Percentiles rank a stretch among this genome's conserved stretches.
phyloP scores from a whole-genome alignment of 2,888 invertebrate genomes.

The Pseudococcus longispinus region DNA sequence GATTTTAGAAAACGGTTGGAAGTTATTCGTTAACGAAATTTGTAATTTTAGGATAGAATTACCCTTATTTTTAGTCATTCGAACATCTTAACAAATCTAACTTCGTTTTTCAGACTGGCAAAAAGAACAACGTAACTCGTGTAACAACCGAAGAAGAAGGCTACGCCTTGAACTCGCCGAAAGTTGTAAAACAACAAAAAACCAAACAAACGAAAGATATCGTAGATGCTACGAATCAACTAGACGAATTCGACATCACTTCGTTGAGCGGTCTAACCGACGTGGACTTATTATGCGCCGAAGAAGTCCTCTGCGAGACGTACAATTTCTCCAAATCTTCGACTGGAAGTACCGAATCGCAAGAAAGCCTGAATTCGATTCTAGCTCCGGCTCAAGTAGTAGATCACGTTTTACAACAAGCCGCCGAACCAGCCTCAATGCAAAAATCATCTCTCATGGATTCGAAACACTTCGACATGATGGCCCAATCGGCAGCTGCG shows the following conservation, averaged over 20 bases:
- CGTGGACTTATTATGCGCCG: slow-evolving; percentile 51
- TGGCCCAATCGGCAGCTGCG: neutral
- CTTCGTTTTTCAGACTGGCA: slow-evolving; percentile 26
- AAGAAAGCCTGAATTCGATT: slow-evolving; percentile 40
- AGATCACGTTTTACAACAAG: slow-evolving; percentile 50
- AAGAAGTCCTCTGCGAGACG: slow-evolving; percentile 46
- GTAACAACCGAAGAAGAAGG: slow-evolving; percentile 51
- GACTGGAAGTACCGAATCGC: slow-evolving; percentile 20
- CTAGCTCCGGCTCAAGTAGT: slow-evolving; percentile 42
- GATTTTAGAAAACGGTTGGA: no score
- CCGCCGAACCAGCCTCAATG: neutral
- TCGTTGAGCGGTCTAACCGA: slow-evolving; percentile 47
- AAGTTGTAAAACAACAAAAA: slow-evolving; percentile 30
- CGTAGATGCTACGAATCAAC: neutral
- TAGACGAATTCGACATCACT: slow-evolving; percentile 52
- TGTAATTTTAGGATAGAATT: no score
- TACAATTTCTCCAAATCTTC: slow-evolving; percentile 42
- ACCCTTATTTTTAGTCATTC: no score
- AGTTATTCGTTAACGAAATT: no score
- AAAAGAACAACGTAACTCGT: slow-evolving; percentile 39
- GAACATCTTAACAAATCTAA: no score
- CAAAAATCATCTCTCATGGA: neutral
- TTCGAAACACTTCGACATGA: neutral
- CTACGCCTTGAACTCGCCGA: slow-evolving; percentile 50
- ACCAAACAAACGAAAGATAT: neutral